These are phyloP conservation scores for Sinocyclocheilus rhinocerous DNA, from an alignment of 2,113 vertebrate species.

Conservation along the genomic window DNA sequence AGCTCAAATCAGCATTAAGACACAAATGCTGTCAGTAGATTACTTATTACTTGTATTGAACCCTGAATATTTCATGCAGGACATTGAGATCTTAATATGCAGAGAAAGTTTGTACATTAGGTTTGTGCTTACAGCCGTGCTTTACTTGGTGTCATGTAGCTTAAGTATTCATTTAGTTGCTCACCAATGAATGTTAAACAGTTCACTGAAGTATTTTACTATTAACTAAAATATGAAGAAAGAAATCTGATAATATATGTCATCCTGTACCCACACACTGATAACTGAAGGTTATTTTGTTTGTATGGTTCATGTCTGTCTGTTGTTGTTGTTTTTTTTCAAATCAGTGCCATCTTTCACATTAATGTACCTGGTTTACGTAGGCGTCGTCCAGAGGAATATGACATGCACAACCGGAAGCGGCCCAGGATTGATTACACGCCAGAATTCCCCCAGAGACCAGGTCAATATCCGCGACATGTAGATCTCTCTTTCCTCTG, in stretches of 20 bases:
- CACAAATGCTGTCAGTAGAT: not conserved
- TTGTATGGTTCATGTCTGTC: not conserved
- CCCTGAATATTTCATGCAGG: not conserved
- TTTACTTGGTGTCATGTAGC: not conserved
- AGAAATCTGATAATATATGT: not conserved
- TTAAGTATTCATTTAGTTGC: not conserved
- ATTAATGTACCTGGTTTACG: slow-evolving; percentile 85
- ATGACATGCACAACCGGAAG: slow-evolving; percentile 98
- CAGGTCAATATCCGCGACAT: slow-evolving; percentile 86
- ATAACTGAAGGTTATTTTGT: not conserved
- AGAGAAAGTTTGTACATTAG: not conserved
- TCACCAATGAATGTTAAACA: not conserved
- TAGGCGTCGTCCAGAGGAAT: slow-evolving; percentile 99
- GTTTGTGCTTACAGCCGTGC: not conserved
- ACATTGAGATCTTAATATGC: not conserved
- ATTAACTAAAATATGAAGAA: not conserved
- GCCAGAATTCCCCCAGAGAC: slow-evolving; percentile 94
- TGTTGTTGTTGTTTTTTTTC: not conserved
- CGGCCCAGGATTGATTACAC: slow-evolving; percentile 94
- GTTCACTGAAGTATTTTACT: not conserved
- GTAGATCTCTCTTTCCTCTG: not conserved
- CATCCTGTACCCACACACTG: not conserved
- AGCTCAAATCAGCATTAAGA: not conserved
- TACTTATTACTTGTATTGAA: not conserved
- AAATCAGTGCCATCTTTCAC: slow-evolving; percentile 60